Evolutionary conservation across 2,888 invertebrate species (phyloP).

Genomic region (Thecocarcelia acutangulata): DNA sequence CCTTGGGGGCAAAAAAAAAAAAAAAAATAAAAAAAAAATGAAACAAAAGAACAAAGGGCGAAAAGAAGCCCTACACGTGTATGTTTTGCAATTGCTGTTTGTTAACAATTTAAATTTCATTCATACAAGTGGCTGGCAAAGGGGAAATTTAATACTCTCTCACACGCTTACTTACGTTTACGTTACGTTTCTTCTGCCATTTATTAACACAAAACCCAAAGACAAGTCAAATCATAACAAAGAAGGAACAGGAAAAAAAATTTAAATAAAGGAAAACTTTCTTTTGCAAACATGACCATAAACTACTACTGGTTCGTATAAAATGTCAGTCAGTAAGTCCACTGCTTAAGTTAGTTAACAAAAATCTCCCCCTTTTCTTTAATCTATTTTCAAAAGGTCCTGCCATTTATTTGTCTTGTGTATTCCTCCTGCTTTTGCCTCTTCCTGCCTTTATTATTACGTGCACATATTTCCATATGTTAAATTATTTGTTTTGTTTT

Average conservation of each 20-base stretch:
- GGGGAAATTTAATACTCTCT: conserved; percentile 53
- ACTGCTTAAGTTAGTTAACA: conserved; percentile 42
- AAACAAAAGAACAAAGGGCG: conserved; percentile 3
- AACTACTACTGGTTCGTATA: conserved; percentile 57
- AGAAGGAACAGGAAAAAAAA: neutral
- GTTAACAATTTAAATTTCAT: conserved; percentile 15
- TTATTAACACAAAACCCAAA: neutral
- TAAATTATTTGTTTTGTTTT: neutral
- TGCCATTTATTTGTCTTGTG: conserved; percentile 5
- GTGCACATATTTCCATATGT: neutral
- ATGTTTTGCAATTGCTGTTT: neutral
- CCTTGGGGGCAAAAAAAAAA: conserved; percentile 46
- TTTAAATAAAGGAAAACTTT: neutral
- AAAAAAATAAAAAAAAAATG: neutral
- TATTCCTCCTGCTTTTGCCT: neutral
- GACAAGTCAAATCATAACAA: conserved; percentile 20
- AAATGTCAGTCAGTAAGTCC: conserved; percentile 69
- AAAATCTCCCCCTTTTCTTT: conserved; percentile 13
- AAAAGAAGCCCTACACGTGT: conserved; percentile 31
- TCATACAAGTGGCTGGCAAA: conserved; percentile 65
- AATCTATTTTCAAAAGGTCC: neutral
- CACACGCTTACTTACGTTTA: neutral
- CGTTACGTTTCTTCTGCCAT: too few species aligned
- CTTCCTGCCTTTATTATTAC: too few species aligned
- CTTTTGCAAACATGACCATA: conserved; percentile 33